A percentile compares a stretch with the other conserved stretches of the same genome.
phyloP scores from a whole-genome alignment of 2,797 vertebrate genomes.

The Phaenicophaeus curvirostris region DNA sequence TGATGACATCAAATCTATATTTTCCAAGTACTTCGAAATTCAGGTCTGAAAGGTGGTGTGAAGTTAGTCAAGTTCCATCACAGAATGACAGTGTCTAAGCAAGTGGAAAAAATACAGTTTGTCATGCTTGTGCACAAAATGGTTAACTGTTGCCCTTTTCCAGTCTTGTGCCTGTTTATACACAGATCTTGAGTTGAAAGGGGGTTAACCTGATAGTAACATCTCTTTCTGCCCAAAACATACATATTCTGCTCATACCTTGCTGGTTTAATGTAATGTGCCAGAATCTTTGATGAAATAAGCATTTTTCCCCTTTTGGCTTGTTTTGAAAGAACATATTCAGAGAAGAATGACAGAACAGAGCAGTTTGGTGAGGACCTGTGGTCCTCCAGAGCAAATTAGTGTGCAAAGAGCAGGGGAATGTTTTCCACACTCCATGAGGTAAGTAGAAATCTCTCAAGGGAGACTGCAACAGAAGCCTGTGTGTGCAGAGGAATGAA shows the following conservation, averaged over 20 bases:
- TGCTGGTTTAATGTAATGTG: background rate
- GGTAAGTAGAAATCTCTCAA: slow-evolving; percentile 6
- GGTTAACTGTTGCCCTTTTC: background rate
- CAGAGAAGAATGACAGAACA: slow-evolving; percentile 40
- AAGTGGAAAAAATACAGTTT: background rate
- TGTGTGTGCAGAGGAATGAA: slow-evolving; percentile 29
- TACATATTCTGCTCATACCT: slow-evolving; percentile 14
- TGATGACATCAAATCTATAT: background rate
- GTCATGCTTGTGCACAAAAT: background rate
- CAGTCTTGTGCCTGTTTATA: background rate
- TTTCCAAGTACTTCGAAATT: background rate
- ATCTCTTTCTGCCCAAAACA: background rate
- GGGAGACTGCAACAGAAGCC: slow-evolving; percentile 34
- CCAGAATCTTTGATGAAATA: background rate
- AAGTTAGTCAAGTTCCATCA: background rate
- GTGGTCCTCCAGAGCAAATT: background rate
- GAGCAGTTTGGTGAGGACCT: slow-evolving; percentile 19
- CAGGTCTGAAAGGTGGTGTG: background rate
- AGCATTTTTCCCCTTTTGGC: slow-evolving; percentile 47
- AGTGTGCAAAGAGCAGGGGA: slow-evolving; percentile 1
- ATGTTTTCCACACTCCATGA: slow-evolving; percentile 28
- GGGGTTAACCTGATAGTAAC: slow-evolving; percentile 1
- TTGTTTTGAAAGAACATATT: slow-evolving; percentile 67
- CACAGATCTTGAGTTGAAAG: background rate
- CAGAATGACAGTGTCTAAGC: background rate